Evolutionary conservation across 2,888 invertebrate genomes (phyloP), one percentile per base, ranked within the genome.

Genomic region (Smittia aterrima): DNA sequence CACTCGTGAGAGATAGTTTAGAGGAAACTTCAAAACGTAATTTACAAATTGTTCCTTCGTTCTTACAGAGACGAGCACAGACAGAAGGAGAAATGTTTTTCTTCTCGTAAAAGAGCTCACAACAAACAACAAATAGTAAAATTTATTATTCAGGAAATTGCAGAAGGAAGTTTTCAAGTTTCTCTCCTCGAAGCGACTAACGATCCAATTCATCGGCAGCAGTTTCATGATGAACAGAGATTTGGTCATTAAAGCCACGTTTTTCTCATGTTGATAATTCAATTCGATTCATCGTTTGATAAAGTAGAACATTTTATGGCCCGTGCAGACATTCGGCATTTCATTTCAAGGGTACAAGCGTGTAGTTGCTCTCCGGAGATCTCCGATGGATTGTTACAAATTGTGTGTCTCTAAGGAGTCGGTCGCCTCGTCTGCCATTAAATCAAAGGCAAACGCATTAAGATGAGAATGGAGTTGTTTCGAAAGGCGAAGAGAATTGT

Each of bases 261-360:
- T 53, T 47, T 70, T 54, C 54, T 70, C 70, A 47, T 47, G 54
- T 41, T 53, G 70, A 72, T 72, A 71, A 71, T 71, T 53, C 70
- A 25, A 71, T 71, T 71, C 70, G 70, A 54, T 25, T 27, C 70
- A 54, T 68, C 38, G 54, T 18, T 71, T 71, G 72, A 72, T 72
- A 54, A 47, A 47, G 47, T 38, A 67, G 66, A 32, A 47, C 16
- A 24, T 70, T 70, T 70, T 70, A 70, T 70, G 47, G 68, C 47
- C 18, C 53, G 11, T 54, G 25, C 32, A 54, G 53, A 25, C 32
- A 22, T 54, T 54, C 27, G 27, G 18, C 25, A 27, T 54, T 47
- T 27, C 4, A 64, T 27, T 64, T 64, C 64, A 58, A 58, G 58
- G 58, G 58, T 58, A 58, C 58, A n/a, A 11, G 16, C 2, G 2